phyloP scores from a whole-genome alignment of 1,140 invertebrate genomes.

The Drosophila serrata region DNA sequence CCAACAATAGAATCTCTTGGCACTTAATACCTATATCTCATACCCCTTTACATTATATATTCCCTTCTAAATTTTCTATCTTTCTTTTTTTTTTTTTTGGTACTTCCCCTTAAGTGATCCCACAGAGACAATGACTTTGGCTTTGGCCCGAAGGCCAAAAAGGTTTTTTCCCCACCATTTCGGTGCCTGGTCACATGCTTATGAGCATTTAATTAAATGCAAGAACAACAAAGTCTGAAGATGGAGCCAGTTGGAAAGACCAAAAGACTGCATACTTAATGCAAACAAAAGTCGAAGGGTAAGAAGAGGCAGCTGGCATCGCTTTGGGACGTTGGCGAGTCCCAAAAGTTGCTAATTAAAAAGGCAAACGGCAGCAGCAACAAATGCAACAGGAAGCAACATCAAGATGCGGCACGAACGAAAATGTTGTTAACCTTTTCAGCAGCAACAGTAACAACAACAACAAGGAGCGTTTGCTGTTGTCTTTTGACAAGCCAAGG shows the following conservation, averaged over 20 bases:
- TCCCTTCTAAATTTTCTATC: slow-evolving; percentile 1
- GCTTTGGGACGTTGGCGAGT: slow-evolving; percentile 67
- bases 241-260: slow-evolving; percentile 10
- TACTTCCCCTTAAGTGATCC: slow-evolving; percentile 29
- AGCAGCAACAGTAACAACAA: slow-evolving; percentile 38
- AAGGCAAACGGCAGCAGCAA: slow-evolving; percentile 77
- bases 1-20: too few relatives aligned
- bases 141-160: slow-evolving; percentile 49
- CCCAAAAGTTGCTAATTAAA: slow-evolving; percentile 83
- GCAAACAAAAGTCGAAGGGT: slow-evolving; percentile 39
- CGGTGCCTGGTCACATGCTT: slow-evolving; percentile 69
- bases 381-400: slow-evolving; percentile 69
- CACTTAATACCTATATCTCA: neutral
- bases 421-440: slow-evolving; percentile 81
- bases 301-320: slow-evolving; percentile 22
- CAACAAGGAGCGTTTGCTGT: slow-evolving; percentile 55
- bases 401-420: slow-evolving; percentile 81
- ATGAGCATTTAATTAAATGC: slow-evolving; percentile 84
- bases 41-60: slow-evolving; percentile 11
- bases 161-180: slow-evolving; percentile 34
- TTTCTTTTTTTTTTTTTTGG: neutral
- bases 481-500: slow-evolving; percentile 81
- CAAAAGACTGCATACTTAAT: slow-evolving; percentile 75
- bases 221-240: slow-evolving; percentile 64
- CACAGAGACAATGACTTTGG: slow-evolving; percentile 69